These are phyloP conservation scores for Bombus waltoni DNA, from an alignment of 1,140 invertebrate species.

Conservation along the genomic window DNA sequence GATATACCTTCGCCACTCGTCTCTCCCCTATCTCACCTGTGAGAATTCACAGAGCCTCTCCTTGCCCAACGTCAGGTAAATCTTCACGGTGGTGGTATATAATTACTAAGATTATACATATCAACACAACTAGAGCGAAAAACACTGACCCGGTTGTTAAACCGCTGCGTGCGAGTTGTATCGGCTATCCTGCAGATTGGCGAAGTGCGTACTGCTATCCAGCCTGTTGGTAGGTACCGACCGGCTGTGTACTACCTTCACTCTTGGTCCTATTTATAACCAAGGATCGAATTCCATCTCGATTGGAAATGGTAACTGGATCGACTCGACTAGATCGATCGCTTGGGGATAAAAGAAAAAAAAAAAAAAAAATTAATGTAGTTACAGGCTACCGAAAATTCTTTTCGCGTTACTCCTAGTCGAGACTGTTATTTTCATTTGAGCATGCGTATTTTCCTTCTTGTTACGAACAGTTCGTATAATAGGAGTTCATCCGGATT, in stretches of 20 bases:
- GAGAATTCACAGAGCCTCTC: not conserved
- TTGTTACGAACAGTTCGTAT: too few relatives aligned
- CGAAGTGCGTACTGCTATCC: slow-evolving; percentile 47
- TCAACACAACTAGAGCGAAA: slow-evolving; percentile 79
- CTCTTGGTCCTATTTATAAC: slow-evolving; percentile 67
- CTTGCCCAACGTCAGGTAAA: slow-evolving; percentile 8
- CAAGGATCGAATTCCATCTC: slow-evolving; percentile 62
- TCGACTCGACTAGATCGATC: slow-evolving; percentile 45
- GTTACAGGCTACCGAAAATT: slow-evolving; percentile 17
- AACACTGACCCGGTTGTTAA: slow-evolving; percentile 77
- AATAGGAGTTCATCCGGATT: too few relatives aligned
- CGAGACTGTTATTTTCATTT: too few relatives aligned
- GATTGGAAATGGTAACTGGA: slow-evolving; percentile 62
- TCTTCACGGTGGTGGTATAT: slow-evolving; percentile 66
- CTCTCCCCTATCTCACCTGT: not conserved
- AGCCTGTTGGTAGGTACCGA: not conserved
- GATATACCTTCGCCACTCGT: slow-evolving; percentile 42
- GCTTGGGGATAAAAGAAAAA: not conserved
- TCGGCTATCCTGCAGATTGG: slow-evolving; percentile 59
- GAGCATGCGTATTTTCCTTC: too few relatives aligned
- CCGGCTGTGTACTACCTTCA: slow-evolving; percentile 42
- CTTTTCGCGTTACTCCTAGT: not conserved
- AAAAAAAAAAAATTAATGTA: not conserved
- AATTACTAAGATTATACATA: slow-evolving; percentile 80
- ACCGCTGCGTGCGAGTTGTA: slow-evolving; percentile 66